phyloP scores from a whole-genome alignment of 2,888 invertebrate species.

The Eurois occulta region DNA sequence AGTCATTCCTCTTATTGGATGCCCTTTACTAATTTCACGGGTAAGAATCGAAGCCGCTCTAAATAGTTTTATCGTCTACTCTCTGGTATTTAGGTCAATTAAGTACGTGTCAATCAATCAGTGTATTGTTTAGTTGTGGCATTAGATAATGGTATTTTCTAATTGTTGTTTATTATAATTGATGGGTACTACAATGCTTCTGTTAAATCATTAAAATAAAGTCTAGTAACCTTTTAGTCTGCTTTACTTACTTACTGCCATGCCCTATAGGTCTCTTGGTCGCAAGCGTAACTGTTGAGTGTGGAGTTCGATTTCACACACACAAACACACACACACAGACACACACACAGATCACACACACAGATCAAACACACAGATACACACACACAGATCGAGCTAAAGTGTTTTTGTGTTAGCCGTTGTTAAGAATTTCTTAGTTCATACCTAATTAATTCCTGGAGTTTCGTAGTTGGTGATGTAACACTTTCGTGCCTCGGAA shows the following conservation, averaged over 20 bases:
- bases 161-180: slow-evolving; percentile 13
- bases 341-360: no score
- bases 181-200: background rate
- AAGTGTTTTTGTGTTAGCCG: background rate
- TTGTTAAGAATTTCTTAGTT: background rate
- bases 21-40: slow-evolving; percentile 72
- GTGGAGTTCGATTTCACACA: background rate
- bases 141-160: slow-evolving; percentile 22
- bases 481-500: background rate
- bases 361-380: no score
- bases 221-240: background rate
- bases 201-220: background rate
- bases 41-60: slow-evolving; percentile 52
- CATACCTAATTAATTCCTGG: background rate
- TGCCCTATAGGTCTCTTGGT: background rate
- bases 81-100: slow-evolving; percentile 52
- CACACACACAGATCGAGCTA: background rate
- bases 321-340: no score
- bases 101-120: slow-evolving; percentile 49
- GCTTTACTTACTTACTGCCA: background rate
- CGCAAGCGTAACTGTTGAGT: background rate
- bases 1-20: slow-evolving; percentile 77
- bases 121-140: slow-evolving; percentile 29
- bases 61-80: slow-evolving; percentile 56
- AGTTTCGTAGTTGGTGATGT: background rate